Percentiles rank a stretch among this genome's conserved stretches.
Evolutionary conservation across 1,140 invertebrate genomes (phyloP).

Genomic region (Bursaphelenchus mucronatus): DNA sequence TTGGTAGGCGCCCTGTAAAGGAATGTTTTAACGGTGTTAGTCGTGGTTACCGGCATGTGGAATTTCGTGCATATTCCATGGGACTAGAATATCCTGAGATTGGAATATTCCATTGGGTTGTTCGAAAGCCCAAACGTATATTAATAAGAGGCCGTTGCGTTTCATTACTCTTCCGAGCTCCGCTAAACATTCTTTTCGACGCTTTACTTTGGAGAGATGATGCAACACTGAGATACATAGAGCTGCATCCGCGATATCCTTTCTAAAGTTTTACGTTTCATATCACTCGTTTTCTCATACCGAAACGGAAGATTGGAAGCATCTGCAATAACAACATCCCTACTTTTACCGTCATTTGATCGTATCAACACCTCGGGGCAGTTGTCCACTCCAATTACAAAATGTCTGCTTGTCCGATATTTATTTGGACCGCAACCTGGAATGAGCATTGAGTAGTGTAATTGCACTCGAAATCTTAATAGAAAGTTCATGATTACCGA

Average conservation of each 20-base stretch:
- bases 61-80: constrained; percentile 34
- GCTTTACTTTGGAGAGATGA: constrained; percentile 30
- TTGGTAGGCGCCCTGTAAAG: constrained; percentile 24
- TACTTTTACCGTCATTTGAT: not conserved
- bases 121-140: constrained; percentile 24
- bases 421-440: constrained; percentile 25
- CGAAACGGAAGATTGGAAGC: constrained; percentile 24
- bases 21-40: constrained; percentile 12
- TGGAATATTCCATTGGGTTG: constrained; percentile 29
- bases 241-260: constrained; percentile 32
- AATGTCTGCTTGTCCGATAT: constrained; percentile 15
- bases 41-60: constrained; percentile 20
- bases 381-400: constrained; percentile 35
- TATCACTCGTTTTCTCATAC: constrained; percentile 21
- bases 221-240: constrained; percentile 34
- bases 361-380: constrained; percentile 26
- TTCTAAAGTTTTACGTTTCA: constrained; percentile 16
- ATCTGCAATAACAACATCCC: constrained; percentile 27
- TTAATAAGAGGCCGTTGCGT: constrained; percentile 24
- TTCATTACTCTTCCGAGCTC: constrained; percentile 35
- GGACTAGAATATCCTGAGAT: constrained; percentile 28
- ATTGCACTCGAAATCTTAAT: not conserved
- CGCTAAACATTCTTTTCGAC: constrained; percentile 21
- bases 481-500: constrained; percentile 15
- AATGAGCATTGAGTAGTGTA: not conserved